phyloP scores from a whole-genome alignment of 2,113 vertebrate genomes.

The Catagonus wagneri region DNA sequence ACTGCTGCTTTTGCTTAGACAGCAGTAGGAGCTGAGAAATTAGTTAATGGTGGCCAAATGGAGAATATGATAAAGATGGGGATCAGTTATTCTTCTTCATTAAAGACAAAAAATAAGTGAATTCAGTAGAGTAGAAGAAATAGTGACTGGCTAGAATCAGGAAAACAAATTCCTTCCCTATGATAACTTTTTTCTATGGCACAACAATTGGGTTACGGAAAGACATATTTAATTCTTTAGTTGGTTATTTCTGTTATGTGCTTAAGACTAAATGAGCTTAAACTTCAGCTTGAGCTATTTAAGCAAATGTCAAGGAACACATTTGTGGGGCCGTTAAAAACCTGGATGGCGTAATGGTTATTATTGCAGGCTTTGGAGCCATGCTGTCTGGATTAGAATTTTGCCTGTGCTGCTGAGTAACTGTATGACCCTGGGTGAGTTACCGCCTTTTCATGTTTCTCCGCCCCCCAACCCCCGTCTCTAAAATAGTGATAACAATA shows the following conservation, averaged over 20 bases:
- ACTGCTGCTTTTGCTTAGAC: neutral
- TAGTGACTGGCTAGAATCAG: neutral
- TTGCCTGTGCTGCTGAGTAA: constrained; percentile 12
- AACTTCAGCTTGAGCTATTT: constrained; percentile 37
- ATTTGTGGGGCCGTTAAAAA: constrained; percentile 7
- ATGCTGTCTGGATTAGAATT: constrained; percentile 48
- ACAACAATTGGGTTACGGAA: constrained; percentile 63
- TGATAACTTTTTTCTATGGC: constrained; percentile 13
- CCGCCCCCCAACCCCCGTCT: neutral
- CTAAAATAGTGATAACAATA: neutral
- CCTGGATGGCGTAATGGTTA: constrained; percentile 8
- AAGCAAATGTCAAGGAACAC: constrained; percentile 68
- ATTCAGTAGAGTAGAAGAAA: constrained; percentile 7
- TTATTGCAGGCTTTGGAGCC: constrained; percentile 51
- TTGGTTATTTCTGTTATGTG: constrained; percentile 44
- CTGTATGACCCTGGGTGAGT: neutral
- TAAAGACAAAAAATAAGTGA: neutral
- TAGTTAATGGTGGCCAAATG: neutral
- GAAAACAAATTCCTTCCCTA: constrained; percentile 49
- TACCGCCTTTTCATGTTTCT: neutral
- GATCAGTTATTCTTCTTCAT: neutral
- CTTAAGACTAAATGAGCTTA: constrained; percentile 63
- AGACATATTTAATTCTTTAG: constrained; percentile 58
- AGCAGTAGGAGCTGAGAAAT: neutral
- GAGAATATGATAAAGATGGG: neutral